Percentiles rank a stretch among this genome's conserved stretches.
Conservation (phyloP, 2,113 vertebrate genomes). For the Oophaga pumilio region DNA sequence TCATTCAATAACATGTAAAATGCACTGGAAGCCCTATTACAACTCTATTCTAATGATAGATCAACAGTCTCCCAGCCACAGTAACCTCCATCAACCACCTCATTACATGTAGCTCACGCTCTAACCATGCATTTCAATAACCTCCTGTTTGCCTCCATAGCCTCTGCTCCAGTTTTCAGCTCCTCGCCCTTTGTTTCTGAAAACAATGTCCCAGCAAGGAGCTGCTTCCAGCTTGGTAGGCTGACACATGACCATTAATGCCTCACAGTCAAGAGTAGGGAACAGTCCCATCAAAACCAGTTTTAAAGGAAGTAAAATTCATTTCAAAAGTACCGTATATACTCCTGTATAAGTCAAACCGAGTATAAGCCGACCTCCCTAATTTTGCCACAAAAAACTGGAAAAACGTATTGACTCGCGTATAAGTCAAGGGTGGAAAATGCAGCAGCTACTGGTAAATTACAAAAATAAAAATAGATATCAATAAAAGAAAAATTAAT, state of each 20-base stretch:
- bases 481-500: too few relatives aligned
- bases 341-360: too few relatives aligned
- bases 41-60: background rate
- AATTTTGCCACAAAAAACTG: too few relatives aligned
- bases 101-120: slow-evolving; percentile 13
- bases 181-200: slow-evolving; percentile 36
- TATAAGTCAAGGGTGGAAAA: too few relatives aligned
- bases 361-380: too few relatives aligned
- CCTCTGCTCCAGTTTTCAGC: slow-evolving; percentile 57
- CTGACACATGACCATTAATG: slow-evolving; percentile 22
- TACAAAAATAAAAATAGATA: too few relatives aligned
- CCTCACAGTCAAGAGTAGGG: background rate
- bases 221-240: slow-evolving; percentile 27
- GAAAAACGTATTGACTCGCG: too few relatives aligned
- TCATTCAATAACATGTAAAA: background rate
- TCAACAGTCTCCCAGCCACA: background rate
- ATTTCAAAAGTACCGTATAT: background rate
- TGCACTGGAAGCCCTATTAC: background rate
- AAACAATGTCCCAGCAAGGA: slow-evolving; percentile 48
- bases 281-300: background rate
- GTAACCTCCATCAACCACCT: background rate
- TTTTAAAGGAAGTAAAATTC: background rate
- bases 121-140: background rate
- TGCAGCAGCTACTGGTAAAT: too few relatives aligned
- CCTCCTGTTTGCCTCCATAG: slow-evolving; percentile 59